Base-by-base conservation (phyloP, 2,113 vertebrate species). In the Hippopotamus amphibius region DNA sequence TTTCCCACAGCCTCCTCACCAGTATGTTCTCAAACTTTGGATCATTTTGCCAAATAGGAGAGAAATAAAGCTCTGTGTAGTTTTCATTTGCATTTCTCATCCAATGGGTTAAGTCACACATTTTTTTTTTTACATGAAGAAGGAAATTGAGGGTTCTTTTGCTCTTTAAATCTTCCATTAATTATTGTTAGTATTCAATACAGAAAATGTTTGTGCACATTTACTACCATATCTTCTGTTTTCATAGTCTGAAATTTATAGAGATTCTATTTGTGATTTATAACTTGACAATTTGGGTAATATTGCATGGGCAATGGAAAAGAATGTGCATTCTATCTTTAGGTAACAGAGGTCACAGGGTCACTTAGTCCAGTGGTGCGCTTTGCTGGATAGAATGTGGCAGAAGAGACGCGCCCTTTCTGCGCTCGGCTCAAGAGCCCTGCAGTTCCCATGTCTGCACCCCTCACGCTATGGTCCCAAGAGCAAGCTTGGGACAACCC, bases 401-500 rank as follows among this genome's bases (percentile, higher is more conserved):
- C 30, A 30, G 59, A 50, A 63, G 11, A 28, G 21, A 7, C 2
- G 8, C 0, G 4, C n/a, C 41, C 10, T 2, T 50, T 37, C 10
- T 28, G 16, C n/a, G 14, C 61, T 77, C 17, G 33, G 14, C 61
- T 77, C 17, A 37, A 16, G 15, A 61, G 9, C 6, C 15, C n/a
- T 3, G 5, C 7, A 28, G 41, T 61, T 26, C 19, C 53, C 7
- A 26, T 4, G 0, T 16, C 37, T 28, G 5, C 16, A 4, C 55
- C 6, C 7, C 12, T 28, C 17, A 57, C 50, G 11, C 3, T 14
- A 5, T 7, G 8, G 26, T 30, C 43, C 33, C 4, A 8, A 8
- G 41, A 30, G 8, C 46, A 12, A 33, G 13, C n/a, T 43, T 13
- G 53, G 30, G 7, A 1, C 6, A 7, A 17, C 26, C 76, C 41